These are phyloP conservation scores for Melanargia galathea DNA, from an alignment of 2,888 invertebrate species.

Conservation along the genomic window DNA sequence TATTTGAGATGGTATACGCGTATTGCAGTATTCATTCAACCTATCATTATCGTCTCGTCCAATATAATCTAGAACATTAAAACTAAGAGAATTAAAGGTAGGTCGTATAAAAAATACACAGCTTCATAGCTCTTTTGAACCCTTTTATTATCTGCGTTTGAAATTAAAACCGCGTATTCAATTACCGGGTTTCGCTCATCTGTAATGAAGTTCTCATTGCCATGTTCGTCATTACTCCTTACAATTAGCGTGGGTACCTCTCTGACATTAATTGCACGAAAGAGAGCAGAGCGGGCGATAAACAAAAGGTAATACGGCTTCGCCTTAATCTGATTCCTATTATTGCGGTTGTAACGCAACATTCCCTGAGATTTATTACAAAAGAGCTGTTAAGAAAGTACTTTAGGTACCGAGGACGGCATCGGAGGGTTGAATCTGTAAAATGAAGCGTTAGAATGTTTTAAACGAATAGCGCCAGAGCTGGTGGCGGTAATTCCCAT, in stretches of 20 bases:
- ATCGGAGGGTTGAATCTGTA: constrained; percentile 67
- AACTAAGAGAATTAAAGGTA: constrained; percentile 1
- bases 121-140: constrained; percentile 3
- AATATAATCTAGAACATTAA: constrained; percentile 11
- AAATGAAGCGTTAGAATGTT: constrained; percentile 69
- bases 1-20: background rate
- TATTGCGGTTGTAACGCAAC: constrained; percentile 72
- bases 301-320: constrained; percentile 65
- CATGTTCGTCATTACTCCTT: constrained; percentile 31
- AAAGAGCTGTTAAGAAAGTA: constrained; percentile 70
- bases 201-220: constrained; percentile 24
- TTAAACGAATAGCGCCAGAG: constrained; percentile 45
- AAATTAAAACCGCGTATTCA: constrained; percentile 21
- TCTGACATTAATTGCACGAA: constrained; percentile 62
- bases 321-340: constrained; percentile 73
- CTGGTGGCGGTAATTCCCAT: background rate
- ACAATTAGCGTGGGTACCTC: constrained; percentile 44
- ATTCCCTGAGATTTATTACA: constrained; percentile 74
- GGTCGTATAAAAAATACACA: constrained; percentile 3
- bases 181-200: constrained; percentile 18
- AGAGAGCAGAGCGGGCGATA: constrained; percentile 32
- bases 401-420: constrained; percentile 56
- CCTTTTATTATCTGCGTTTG: constrained; percentile 13
- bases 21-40: background rate
- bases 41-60: background rate